phyloP scores from a whole-genome alignment of 2,888 invertebrate species.

The Nomada fucata region DNA sequence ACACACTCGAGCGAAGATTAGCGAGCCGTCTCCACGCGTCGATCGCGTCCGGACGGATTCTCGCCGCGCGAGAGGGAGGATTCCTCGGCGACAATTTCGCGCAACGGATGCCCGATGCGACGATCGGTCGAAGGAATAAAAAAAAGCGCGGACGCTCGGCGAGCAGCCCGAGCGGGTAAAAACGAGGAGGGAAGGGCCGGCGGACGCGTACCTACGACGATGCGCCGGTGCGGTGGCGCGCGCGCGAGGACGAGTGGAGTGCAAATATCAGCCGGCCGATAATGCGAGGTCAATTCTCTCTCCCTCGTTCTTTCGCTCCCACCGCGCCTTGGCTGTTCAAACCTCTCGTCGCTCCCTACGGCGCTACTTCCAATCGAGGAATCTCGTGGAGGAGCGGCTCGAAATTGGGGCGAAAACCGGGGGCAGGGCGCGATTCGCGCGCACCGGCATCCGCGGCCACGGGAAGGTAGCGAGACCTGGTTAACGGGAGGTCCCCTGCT shows the following conservation, averaged over 20 bases:
- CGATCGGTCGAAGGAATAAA: background rate
- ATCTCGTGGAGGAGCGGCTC: constrained; percentile 61
- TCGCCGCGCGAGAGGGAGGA: background rate
- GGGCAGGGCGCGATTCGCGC: constrained; percentile 11
- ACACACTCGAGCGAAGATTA: background rate
- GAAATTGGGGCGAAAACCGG: constrained; percentile 56
- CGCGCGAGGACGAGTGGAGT: constrained; percentile 80
- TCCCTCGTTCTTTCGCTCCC: constrained; percentile 43
- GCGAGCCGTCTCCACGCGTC: background rate
- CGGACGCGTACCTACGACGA: constrained; percentile 31
- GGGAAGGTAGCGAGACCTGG: constrained; percentile 53
- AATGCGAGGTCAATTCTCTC: constrained; percentile 80
- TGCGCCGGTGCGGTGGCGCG: constrained; percentile 53
- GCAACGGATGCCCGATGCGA: constrained; percentile 3
- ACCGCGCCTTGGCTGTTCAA: constrained; percentile 56
- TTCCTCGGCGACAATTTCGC: background rate
- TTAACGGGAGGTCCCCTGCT: constrained; percentile 35
- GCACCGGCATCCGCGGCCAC: background rate
- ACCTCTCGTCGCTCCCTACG: constrained; percentile 68
- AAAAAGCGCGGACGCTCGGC: background rate
- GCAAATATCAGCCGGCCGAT: constrained; percentile 82
- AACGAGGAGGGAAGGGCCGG: background rate
- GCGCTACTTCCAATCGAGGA: constrained; percentile 72
- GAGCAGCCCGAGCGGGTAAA: background rate
- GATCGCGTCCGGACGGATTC: background rate